Percentiles rank a stretch among this genome's conserved stretches.
phyloP scores from a whole-genome alignment of 2,113 vertebrate species.

The Heteronetta atricapilla region DNA sequence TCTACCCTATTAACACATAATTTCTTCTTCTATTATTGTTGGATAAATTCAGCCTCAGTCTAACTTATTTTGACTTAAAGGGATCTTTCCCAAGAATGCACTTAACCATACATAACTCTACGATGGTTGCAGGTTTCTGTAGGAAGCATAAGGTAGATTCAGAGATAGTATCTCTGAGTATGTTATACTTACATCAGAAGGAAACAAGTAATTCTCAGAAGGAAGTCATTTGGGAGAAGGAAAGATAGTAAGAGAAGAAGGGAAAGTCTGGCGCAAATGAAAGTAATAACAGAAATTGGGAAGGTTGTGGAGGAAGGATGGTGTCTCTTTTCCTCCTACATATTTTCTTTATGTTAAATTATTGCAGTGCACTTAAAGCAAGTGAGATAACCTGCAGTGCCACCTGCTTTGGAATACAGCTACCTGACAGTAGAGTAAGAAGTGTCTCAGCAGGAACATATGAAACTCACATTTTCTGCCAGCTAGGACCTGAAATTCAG shows the following conservation, averaged over 20 bases:
- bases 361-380: not conserved
- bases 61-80: not conserved
- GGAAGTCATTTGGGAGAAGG: not conserved
- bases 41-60: not conserved
- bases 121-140: not conserved
- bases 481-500: not conserved
- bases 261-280: not conserved
- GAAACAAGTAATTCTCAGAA: not conserved
- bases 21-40: not conserved
- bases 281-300: not conserved
- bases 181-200: not conserved
- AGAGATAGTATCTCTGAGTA: not conserved
- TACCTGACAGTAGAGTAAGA: not conserved
- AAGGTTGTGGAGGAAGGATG: not conserved
- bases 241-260: not conserved
- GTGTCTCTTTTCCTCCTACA: not conserved
- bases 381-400: not conserved
- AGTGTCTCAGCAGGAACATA: not conserved
- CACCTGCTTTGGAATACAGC: not conserved
- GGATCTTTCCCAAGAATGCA: not conserved
- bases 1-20: not conserved
- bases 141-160: not conserved
- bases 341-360: not conserved
- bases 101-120: not conserved
- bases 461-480: not conserved